Percentiles rank a stretch among this genome's conserved stretches.
Conservation (phyloP, 2,113 vertebrate genomes). For the Alethe diademata region DNA sequence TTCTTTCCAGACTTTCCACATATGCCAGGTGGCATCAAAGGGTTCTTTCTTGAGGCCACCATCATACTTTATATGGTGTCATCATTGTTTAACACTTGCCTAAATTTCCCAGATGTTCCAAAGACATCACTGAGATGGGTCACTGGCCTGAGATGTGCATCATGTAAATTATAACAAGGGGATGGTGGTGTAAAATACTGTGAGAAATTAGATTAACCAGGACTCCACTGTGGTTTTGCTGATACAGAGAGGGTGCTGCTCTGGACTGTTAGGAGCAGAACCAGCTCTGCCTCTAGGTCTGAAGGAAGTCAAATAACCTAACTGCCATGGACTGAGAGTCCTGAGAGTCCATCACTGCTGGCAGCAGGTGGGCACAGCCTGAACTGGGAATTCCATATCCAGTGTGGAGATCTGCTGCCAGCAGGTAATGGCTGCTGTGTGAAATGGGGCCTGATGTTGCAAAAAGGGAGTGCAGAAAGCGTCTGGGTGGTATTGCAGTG, state of each 20-base stretch:
- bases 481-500: background rate
- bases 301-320: background rate
- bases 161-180: background rate
- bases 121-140: background rate
- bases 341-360: background rate
- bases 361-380: rapidly evolving
- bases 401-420: rapidly evolving
- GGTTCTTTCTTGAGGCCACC: background rate
- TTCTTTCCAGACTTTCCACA: background rate
- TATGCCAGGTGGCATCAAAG: background rate
- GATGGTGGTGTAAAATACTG: background rate
- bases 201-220: background rate
- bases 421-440: background rate
- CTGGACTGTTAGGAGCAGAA: background rate
- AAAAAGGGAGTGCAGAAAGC: background rate
- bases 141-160: background rate
- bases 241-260: background rate
- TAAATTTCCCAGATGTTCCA: background rate
- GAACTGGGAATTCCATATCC: rapidly evolving
- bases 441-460: background rate
- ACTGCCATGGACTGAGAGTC: background rate
- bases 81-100: background rate
- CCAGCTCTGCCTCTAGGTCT: background rate
- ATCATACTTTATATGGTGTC: background rate
- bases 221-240: background rate